Conservation (phyloP, 2,797 vertebrate species). For the Poecilia wingei region DNA sequence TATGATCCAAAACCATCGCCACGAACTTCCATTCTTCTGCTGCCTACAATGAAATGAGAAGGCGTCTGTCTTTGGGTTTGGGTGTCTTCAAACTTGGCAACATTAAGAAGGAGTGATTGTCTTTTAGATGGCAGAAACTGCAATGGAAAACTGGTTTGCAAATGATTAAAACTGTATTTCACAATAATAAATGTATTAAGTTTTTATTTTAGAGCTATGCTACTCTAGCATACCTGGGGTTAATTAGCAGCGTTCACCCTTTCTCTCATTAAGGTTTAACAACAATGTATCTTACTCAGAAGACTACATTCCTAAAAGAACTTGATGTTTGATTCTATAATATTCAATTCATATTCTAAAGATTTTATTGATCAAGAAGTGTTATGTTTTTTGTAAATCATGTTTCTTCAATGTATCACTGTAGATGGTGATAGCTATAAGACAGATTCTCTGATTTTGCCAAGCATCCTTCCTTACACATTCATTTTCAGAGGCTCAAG, state of each 20-base stretch:
- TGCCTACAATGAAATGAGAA: constrained; percentile 77
- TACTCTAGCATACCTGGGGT: background rate
- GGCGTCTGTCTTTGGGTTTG: background rate
- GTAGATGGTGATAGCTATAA: no score
- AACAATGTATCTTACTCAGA: background rate
- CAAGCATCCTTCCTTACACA: background rate
- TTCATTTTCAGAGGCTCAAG: background rate
- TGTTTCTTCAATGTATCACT: background rate
- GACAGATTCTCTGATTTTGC: no score
- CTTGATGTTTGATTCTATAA: no score
- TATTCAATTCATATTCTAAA: no score
- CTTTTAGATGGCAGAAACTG: background rate
- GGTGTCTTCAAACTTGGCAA: background rate
- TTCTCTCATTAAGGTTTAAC: background rate
- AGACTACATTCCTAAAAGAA: background rate
- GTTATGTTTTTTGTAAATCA: no score
- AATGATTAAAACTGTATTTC: background rate
- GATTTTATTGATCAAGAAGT: no score
- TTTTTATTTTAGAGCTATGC: background rate
- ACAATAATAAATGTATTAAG: background rate
- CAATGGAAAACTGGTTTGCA: background rate
- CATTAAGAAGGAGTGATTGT: background rate
- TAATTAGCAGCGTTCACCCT: background rate
- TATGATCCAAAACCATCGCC: constrained; percentile 96
- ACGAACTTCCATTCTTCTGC: constrained; percentile 98